A percentile compares a stretch with the other conserved stretches of the same genome.
These are phyloP conservation scores for Drosophila niveifrons DNA, from an alignment of 2,888 invertebrate genomes.

Conservation along the genomic window DNA sequence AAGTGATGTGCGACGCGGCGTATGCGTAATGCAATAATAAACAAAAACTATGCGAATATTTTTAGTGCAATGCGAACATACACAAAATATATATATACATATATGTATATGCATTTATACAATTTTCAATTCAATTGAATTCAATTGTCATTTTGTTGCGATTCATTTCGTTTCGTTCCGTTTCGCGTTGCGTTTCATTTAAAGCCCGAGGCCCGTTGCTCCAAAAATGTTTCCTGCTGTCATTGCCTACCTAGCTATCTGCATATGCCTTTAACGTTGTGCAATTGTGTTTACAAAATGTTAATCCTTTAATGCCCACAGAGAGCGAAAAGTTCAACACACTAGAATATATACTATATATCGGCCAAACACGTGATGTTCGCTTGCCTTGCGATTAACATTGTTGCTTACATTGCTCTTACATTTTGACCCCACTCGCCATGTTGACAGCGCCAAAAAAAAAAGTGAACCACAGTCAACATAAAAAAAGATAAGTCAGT, in stretches of 20 bases:
- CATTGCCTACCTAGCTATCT: conserved; percentile 5
- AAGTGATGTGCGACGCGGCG: conserved; percentile 41
- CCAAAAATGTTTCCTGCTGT: neutral
- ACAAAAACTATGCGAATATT: conserved; percentile 21
- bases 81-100: too few relatives aligned
- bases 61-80: conserved; percentile 2
- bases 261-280: conserved; percentile 28
- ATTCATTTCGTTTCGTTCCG: neutral
- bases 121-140: conserved; percentile 3
- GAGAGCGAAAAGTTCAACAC: conserved; percentile 9
- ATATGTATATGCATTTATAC: too few relatives aligned
- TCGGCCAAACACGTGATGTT: conserved; percentile 7
- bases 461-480: neutral
- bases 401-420: conserved; percentile 37
- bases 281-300: conserved; percentile 42
- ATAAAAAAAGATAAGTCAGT: neutral
- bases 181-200: conserved; percentile 1
- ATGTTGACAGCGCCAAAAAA: neutral
- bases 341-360: too few relatives aligned
- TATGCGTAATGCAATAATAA: conserved; percentile 45
- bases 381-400: conserved; percentile 42
- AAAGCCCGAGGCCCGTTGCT: conserved; percentile 8
- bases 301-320: conserved; percentile 46
- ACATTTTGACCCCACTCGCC: conserved; percentile 18
- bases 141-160: neutral